phyloP scores from a whole-genome alignment of 2,113 vertebrate genomes.

The Eptesicus fuscus region DNA sequence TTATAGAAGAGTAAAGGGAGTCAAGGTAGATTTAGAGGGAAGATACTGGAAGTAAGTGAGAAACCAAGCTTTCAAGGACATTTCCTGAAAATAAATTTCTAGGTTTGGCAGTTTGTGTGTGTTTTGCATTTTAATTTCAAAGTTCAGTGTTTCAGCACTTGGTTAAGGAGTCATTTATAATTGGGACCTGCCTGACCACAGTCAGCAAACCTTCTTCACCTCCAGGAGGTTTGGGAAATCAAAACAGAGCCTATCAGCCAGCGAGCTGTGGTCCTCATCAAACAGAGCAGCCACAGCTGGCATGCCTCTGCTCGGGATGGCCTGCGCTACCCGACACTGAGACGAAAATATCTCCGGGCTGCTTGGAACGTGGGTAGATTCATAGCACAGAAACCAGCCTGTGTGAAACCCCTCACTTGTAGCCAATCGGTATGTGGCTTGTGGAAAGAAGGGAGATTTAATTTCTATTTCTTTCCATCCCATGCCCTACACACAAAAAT shows the following conservation, averaged over 20 bases:
- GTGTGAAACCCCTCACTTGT: not conserved
- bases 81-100: not conserved
- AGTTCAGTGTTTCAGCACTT: conserved; percentile 40
- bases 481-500: conserved; percentile 62
- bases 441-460: conserved; percentile 38
- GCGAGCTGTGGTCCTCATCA: conserved; percentile 71
- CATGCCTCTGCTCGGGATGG: not conserved
- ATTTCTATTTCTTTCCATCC: conserved; percentile 37
- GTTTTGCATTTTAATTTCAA: conserved; percentile 71
- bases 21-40: not conserved
- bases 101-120: conserved; percentile 61
- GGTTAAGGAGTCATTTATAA: conserved; percentile 63
- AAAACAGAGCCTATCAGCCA: conserved; percentile 57
- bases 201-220: conserved; percentile 66
- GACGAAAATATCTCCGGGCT: conserved; percentile 18
- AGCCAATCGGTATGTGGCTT: conserved; percentile 60
- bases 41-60: not conserved
- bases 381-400: not conserved
- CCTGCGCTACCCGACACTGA: not conserved
- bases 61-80: conserved; percentile 51
- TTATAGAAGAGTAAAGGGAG: not conserved
- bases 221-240: conserved; percentile 62
- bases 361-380: not conserved
- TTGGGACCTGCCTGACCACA: conserved; percentile 52
- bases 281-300: conserved; percentile 46